Evolutionary conservation across 2,113 vertebrate species (phyloP).

Genomic region (human): GRCh38 chr7:81293001-81293500

Average conservation of each 20-base stretch:
- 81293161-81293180: not conserved
- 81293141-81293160: not conserved
- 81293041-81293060: not conserved
- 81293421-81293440: not conserved
- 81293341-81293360: not conserved
- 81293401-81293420: not conserved
- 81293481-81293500: fast-evolving
- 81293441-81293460: not conserved
- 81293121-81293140: not conserved
- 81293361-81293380: not conserved
- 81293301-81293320: not conserved
- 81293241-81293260: not conserved
- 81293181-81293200: not conserved
- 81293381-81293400: too few species aligned
- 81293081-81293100: fast-evolving
- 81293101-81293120: not conserved
- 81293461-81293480: not conserved
- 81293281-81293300: not conserved
- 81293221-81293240: not conserved
- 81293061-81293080: not conserved
- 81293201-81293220: not conserved
- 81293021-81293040: not conserved
- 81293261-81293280: not conserved
- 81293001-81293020: not conserved
- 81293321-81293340: constrained; percentile 10